phyloP scores from a whole-genome alignment of 2,888 invertebrate genomes.

The Automeris io region DNA sequence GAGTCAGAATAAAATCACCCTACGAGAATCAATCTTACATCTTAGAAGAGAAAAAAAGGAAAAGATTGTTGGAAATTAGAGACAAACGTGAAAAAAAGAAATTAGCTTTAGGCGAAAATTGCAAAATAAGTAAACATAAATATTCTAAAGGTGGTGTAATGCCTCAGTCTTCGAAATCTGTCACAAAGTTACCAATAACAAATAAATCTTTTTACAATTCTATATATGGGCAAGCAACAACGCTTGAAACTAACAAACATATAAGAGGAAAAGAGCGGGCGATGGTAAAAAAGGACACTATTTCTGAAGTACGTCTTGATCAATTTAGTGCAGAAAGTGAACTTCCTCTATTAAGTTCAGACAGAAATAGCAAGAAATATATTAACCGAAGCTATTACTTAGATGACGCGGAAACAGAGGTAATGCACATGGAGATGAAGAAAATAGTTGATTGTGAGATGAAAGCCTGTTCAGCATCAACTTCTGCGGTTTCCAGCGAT shows the following conservation, averaged over 20 bases:
- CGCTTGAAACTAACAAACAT: constrained; percentile 24
- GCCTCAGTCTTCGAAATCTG: constrained; percentile 56
- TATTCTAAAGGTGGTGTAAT: constrained; percentile 34
- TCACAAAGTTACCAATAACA: constrained; percentile 63
- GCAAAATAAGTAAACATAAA: constrained; percentile 48
- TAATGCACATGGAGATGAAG: constrained; percentile 41
- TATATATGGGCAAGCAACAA: constrained; percentile 49
- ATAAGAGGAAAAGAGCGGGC: constrained; percentile 24
- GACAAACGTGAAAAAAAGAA: constrained; percentile 57
- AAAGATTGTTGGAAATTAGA: constrained; percentile 54
- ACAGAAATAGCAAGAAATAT: constrained; percentile 33
- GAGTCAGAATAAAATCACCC: constrained; percentile 56
- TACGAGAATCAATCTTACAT: constrained; percentile 56
- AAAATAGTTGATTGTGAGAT: constrained; percentile 1
- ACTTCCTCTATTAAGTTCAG: constrained; percentile 16
- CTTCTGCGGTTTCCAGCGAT: constrained; percentile 38
- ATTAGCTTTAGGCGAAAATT: constrained; percentile 44
- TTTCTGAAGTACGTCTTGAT: constrained; percentile 19
- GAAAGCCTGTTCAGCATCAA: constrained; percentile 27
- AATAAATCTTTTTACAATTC: constrained; percentile 69
- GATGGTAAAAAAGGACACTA: constrained; percentile 18
- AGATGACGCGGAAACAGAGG: constrained; percentile 53
- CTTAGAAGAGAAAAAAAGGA: constrained; percentile 59
- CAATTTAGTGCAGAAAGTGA: constrained; percentile 23
- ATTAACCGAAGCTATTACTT: constrained; percentile 48